A percentile compares a stretch with the other conserved stretches of the same genome.
Conservation (phyloP, 2,888 invertebrate species). For the Oeneis ivallda region DNA sequence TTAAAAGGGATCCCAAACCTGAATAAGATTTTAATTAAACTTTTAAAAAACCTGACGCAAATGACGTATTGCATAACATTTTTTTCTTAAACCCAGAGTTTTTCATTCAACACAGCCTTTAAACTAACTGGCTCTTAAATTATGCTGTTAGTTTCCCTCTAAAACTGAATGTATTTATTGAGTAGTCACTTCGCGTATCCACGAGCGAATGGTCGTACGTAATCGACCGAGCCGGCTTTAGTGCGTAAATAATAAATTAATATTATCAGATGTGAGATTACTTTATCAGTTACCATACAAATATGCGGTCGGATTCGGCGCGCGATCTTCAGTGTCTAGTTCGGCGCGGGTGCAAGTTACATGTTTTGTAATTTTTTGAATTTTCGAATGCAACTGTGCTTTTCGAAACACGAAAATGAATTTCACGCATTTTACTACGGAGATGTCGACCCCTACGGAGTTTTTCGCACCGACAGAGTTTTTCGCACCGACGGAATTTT, state of each 20-base stretch:
- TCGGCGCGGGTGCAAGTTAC: conserved; percentile 42
- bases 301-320: conserved; percentile 43
- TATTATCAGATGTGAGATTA: conserved; percentile 55
- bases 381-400: conserved; percentile 25
- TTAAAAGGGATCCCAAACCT: too few relatives aligned
- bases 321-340: conserved; percentile 49
- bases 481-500: conserved; percentile 13
- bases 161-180: conserved; percentile 37
- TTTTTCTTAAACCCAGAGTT: conserved; percentile 1
- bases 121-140: conserved; percentile 35
- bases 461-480: conserved; percentile 12
- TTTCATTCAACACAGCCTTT: conserved; percentile 35
- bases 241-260: conserved; percentile 43
- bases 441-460: conserved; percentile 19
- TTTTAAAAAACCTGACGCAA: not conserved
- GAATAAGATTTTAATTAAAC: not conserved
- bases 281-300: conserved; percentile 46
- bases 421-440: conserved; percentile 41
- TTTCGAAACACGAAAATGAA: conserved; percentile 48
- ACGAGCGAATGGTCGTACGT: conserved; percentile 55
- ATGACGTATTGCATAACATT: not conserved
- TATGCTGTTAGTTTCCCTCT: conserved; percentile 42
- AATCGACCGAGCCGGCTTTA: conserved; percentile 36
- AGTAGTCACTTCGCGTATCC: conserved; percentile 44
- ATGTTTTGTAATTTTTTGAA: conserved; percentile 29